Evolutionary conservation across 2,113 vertebrate genomes (phyloP), one percentile per base, ranked within the genome.

Genomic region (Lucifuga dentata): DNA sequence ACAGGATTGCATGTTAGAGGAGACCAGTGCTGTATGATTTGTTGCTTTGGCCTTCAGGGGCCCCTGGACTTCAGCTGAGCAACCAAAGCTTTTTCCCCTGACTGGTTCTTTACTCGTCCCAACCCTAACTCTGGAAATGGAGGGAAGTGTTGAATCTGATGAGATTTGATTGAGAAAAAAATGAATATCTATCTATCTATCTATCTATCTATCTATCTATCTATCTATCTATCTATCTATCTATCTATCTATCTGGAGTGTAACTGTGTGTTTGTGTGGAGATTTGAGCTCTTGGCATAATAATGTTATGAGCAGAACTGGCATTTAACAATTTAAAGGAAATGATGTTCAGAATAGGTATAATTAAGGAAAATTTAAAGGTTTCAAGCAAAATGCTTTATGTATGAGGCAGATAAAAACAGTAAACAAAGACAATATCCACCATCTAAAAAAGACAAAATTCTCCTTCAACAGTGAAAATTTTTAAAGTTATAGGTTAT

Each of bases 1-100:
- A 91, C 90, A 90, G 83, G 78, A 74, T 40, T 66, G 36, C 79
- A 80, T 80, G 77, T 76, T 64, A 46, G 58, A 80, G 78, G 68
- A 83, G 56, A 52, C 69, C 73, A 75, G 43, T 20, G 74, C 68
- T 60, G 13, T 48, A 46, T 71, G 76, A 50, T 81, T 79, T 80
- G 80, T 68, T 84, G 76, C 35, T 55, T 67, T 68, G 68, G 61
- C 79, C 75, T 79, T 62, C 61, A 20, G 75, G 80, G 76, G 21
- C 32, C 57, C 15, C 38, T 17, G 12, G 67, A 80, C 78, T 45
- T 78, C 59, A 0, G 63, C 52, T 78, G 73, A 63, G 76, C 71
- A 86, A 76, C 58, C 32, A 11, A 49, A 61, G 58, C 45, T 29
- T 62, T 50, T 59, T 13, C 33, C 51, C 40, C 29, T 7, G 12